phyloP scores from a whole-genome alignment of 2,888 invertebrate species.

The Epistrophe grossulariae region DNA sequence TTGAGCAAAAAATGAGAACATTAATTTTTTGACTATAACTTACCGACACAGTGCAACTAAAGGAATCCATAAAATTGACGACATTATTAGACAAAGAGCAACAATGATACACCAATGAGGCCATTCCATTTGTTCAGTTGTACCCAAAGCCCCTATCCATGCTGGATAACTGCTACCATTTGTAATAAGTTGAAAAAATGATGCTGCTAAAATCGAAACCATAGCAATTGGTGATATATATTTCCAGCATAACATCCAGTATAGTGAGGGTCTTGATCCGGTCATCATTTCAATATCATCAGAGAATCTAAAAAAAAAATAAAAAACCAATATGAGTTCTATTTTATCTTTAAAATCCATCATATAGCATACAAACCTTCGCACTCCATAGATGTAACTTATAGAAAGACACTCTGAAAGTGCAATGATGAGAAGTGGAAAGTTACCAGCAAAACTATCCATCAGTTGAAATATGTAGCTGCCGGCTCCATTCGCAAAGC shows the following conservation, averaged over 20 bases:
- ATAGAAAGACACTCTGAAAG: constrained; percentile 96
- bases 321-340: no score
- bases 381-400: constrained; percentile 96
- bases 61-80: constrained; percentile 95
- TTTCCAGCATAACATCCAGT: constrained; percentile 98
- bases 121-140: constrained; percentile 92
- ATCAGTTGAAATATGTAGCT: constrained; percentile 97
- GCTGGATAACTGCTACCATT: constrained; percentile 94
- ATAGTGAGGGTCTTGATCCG: constrained; percentile 93
- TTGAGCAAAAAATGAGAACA: background rate
- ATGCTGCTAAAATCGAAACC: constrained; percentile 93
- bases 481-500: constrained; percentile 96
- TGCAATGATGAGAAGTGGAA: constrained; percentile 95
- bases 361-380: constrained; percentile 86
- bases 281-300: constrained; percentile 98
- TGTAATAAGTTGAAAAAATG: constrained; percentile 91
- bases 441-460: constrained; percentile 97
- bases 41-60: constrained; percentile 92
- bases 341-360: background rate
- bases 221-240: constrained; percentile 95
- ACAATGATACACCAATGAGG: constrained; percentile 92
- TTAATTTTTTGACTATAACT: constrained; percentile 35
- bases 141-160: constrained; percentile 90
- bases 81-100: constrained; percentile 89
- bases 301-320: constrained; percentile 88